These are phyloP conservation scores for Corythoichthys haematopterus DNA, from an alignment of 2,113 vertebrate genomes.

Conservation along the genomic window DNA sequence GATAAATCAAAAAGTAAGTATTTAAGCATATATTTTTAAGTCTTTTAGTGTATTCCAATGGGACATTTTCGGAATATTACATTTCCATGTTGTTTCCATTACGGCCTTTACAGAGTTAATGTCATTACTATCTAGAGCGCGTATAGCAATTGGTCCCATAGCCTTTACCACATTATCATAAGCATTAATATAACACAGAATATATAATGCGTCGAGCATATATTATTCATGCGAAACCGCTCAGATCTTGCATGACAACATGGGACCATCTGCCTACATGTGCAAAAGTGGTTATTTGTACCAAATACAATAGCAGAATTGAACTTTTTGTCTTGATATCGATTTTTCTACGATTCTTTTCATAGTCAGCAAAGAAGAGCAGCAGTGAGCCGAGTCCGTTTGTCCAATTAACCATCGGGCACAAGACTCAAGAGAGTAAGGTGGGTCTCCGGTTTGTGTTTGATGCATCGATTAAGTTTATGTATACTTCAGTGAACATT, in stretches of 20 bases:
- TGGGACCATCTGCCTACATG: background rate
- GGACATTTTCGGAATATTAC: too few species aligned
- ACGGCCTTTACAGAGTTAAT: background rate
- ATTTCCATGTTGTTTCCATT: background rate
- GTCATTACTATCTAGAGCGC: background rate
- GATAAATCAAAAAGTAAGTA: too few species aligned
- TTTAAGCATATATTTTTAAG: too few species aligned
- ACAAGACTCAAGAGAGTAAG: conserved; percentile 90
- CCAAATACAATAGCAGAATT: background rate
- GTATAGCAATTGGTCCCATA: background rate
- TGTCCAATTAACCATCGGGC: conserved; percentile 86
- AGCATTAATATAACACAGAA: background rate
- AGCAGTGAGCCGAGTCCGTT: conserved; percentile 88
- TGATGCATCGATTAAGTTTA: background rate
- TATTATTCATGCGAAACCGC: background rate
- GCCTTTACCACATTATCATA: background rate
- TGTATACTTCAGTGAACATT: background rate
- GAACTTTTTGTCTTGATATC: conserved; percentile 3
- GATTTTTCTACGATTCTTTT: conserved; percentile 15
- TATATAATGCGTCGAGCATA: background rate
- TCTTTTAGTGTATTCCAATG: too few species aligned
- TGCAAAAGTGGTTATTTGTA: background rate
- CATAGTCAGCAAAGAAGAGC: conserved; percentile 86
- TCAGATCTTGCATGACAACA: background rate
- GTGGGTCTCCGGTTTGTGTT: conserved; percentile 61